phyloP scores from a whole-genome alignment of 2,113 vertebrate species.

The Erinaceus europaeus region DNA sequence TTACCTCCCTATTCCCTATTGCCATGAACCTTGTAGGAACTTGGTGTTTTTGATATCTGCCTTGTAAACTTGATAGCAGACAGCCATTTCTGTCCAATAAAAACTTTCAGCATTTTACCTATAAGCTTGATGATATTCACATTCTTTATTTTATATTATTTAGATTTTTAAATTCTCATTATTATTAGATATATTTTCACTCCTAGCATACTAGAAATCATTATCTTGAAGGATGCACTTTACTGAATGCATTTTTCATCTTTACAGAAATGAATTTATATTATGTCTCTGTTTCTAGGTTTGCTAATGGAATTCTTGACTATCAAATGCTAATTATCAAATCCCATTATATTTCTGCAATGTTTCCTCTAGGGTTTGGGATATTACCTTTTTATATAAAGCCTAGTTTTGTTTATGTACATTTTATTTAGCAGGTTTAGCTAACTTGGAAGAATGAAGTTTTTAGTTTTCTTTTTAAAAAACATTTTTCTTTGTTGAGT shows the following conservation, averaged over 20 bases:
- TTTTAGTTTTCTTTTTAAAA: constrained; percentile 2
- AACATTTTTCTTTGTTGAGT: neutral
- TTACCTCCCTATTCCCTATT: neutral
- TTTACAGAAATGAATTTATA: neutral
- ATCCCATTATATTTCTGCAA: no score
- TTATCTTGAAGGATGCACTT: neutral
- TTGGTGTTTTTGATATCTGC: neutral
- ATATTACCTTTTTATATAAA: neutral
- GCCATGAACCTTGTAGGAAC: neutral
- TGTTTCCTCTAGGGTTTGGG: no score
- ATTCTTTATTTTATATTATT: neutral
- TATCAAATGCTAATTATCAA: constrained; percentile 23
- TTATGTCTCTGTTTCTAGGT: neutral
- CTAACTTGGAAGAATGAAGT: neutral
- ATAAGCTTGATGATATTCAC: neutral
- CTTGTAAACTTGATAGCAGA: neutral
- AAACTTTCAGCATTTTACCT: neutral
- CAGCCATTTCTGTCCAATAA: neutral
- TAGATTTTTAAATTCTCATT: neutral
- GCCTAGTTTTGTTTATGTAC: neutral
- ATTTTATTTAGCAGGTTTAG: constrained; percentile 25
- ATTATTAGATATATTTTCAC: neutral
- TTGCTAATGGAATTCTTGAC: neutral
- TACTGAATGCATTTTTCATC: neutral
- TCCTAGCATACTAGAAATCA: neutral